A percentile compares a stretch with the other conserved stretches of the same genome.
Evolutionary conservation across 2,888 invertebrate genomes (phyloP).

Genomic region (Yponomeuta plumbellus): DNA sequence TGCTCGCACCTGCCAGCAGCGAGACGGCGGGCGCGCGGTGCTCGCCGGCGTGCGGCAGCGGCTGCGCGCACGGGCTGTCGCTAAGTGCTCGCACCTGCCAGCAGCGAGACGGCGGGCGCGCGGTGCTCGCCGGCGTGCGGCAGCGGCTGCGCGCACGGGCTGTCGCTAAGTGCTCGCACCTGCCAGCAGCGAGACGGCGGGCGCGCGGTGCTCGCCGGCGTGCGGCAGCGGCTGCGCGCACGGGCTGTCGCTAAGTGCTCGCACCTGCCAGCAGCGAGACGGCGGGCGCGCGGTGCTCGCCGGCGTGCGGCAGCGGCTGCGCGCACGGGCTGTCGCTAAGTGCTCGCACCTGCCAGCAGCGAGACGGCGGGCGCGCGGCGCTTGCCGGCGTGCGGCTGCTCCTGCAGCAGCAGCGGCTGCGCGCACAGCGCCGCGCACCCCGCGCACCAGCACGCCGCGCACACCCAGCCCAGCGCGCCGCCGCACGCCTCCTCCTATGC

Average conservation of each 20-base stretch:
- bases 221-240: slow-evolving; percentile 55
- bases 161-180: no score
- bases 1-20: no score
- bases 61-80: no score
- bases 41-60: no score
- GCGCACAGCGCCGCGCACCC: slow-evolving; percentile 84
- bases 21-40: no score
- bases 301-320: not conserved
- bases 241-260: slow-evolving; percentile 42
- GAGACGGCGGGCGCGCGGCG: slow-evolving; percentile 81
- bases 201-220: no score
- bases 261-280: no score
- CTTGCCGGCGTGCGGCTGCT: slow-evolving; percentile 79
- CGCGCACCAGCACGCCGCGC: slow-evolving; percentile 81
- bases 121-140: no score
- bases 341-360: slow-evolving; percentile 76
- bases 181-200: no score
- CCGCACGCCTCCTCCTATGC: slow-evolving; percentile 53
- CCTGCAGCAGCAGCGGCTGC: slow-evolving; percentile 81
- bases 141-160: no score
- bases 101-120: not conserved
- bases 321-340: not conserved
- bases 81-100: no score
- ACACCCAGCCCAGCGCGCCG: slow-evolving; percentile 81
- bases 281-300: not conserved